Base-by-base conservation (phyloP, 37 sponge, comb jelly and placozoan genomes). In the Aphrocallistes beatrix region DNA sequence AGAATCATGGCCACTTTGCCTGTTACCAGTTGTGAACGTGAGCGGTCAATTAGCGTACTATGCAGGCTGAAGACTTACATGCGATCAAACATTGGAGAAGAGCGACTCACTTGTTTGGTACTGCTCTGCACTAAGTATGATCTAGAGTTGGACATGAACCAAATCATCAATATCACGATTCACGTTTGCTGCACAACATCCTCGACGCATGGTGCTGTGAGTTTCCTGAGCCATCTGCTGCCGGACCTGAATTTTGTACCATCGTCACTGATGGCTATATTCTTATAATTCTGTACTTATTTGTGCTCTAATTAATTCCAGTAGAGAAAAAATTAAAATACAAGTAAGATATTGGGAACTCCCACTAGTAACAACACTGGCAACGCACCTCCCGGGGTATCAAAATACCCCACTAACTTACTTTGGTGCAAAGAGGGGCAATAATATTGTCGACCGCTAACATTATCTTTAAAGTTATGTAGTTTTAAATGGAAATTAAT, bases 21-120 rank as follows among this genome's bases (percentile, higher is more conserved):
- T 45, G 84, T 90, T 19, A 90, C 88, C 13, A 88, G 91, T 81
- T 90, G 88, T 81, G 88, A 90, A 45, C 85, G 91, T 86, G 90
- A 90, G 50, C 51, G 86, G 51, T 88, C 91, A 0, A 88, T 90
- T 50, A 88, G 88, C 87, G 51, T 88, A 69, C 81, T 88, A 36
- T 82, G 38, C 34, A 34, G n/a, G 9, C 81, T 90, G 34, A 84
- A 90, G 84, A 51, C 86, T 37, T 28, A 23, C 6, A 51, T 85
- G 42, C 51, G 50, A 69, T 38, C 28, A 37, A 83, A 38, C 83
- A 83, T 37, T 37, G 83, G 83, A 30, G 39, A 83, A 38, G 39
- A 83, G 28, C 37, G 83, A 38, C 83, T 83, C 8, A 83, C 37
- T 83, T 38, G 83, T 0, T 38, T 83, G 39, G 83, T 1, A 83